phyloP scores from a whole-genome alignment of 1,140 invertebrate genomes.

The Trachelipus rathkii region DNA sequence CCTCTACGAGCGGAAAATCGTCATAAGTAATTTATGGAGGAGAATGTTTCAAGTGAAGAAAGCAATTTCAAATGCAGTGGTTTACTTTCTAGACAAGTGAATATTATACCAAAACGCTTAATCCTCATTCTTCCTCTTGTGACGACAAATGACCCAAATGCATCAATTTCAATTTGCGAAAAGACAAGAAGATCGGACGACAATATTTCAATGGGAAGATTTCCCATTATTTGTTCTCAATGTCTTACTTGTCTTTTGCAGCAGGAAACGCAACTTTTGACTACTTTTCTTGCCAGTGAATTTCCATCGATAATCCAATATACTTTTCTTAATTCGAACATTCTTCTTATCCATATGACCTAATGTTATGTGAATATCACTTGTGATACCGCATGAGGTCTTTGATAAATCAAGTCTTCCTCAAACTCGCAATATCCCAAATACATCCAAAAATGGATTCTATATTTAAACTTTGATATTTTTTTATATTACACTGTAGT shows the following conservation, averaged over 20 bases:
- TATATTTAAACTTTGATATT: too few relatives aligned
- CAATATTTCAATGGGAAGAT: neutral
- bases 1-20: constrained; percentile 49
- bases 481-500: too few relatives aligned
- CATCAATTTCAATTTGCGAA: constrained; percentile 26
- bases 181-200: constrained; percentile 19
- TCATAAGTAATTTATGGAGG: constrained; percentile 48
- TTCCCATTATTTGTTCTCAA: constrained; percentile 10
- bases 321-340: too few relatives aligned
- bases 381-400: too few relatives aligned
- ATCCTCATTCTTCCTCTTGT: neutral
- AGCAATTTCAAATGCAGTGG: constrained; percentile 49
- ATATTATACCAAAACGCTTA: constrained; percentile 48
- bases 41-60: neutral
- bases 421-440: too few relatives aligned
- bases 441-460: too few relatives aligned
- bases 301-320: too few relatives aligned
- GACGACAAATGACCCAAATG: constrained; percentile 25
- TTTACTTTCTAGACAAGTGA: constrained; percentile 47
- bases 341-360: too few relatives aligned
- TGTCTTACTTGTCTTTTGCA: constrained; percentile 5
- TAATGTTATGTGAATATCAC: too few relatives aligned
- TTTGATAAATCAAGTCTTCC: too few relatives aligned
- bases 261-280: constrained; percentile 9
- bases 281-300: too few relatives aligned